Percentiles rank a stretch among this genome's conserved stretches.
phyloP scores from a whole-genome alignment of 2,888 invertebrate species.

The Volucella inanis region DNA sequence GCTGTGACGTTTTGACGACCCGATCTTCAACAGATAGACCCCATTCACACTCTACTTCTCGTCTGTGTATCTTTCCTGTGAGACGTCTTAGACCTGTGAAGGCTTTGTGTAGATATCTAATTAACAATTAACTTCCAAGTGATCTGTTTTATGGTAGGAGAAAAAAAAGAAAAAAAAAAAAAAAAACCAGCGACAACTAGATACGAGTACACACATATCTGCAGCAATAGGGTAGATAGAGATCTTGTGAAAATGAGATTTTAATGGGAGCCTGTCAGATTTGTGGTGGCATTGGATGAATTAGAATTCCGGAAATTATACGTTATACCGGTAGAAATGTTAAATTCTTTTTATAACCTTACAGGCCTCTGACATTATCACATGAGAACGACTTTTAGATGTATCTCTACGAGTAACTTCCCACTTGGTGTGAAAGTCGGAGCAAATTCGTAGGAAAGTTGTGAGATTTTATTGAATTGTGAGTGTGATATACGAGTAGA shows the following conservation, averaged over 20 bases:
- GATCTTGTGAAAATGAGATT: slow-evolving; percentile 72
- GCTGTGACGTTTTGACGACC: too few species aligned
- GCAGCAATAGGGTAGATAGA: slow-evolving; percentile 32
- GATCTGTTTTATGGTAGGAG: slow-evolving; percentile 49
- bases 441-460: too few species aligned
- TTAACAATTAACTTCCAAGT: slow-evolving; percentile 67
- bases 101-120: slow-evolving; percentile 46
- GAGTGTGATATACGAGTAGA: too few species aligned
- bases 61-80: too few species aligned
- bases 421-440: too few species aligned
- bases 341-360: slow-evolving; percentile 12
- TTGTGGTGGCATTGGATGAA: slow-evolving; percentile 55
- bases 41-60: too few species aligned
- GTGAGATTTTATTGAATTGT: too few species aligned
- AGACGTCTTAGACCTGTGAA: too few species aligned
- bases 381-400: background rate
- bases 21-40: too few species aligned
- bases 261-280: slow-evolving; percentile 68
- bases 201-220: background rate
- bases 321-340: background rate
- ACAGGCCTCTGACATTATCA: slow-evolving; percentile 5
- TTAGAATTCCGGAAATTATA: slow-evolving; percentile 57
- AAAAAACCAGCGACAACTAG: too few species aligned
- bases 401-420: too few species aligned
- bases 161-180: background rate